Base-by-base conservation (phyloP, 2,113 vertebrate species). In the Rhabdornis inornatus region DNA sequence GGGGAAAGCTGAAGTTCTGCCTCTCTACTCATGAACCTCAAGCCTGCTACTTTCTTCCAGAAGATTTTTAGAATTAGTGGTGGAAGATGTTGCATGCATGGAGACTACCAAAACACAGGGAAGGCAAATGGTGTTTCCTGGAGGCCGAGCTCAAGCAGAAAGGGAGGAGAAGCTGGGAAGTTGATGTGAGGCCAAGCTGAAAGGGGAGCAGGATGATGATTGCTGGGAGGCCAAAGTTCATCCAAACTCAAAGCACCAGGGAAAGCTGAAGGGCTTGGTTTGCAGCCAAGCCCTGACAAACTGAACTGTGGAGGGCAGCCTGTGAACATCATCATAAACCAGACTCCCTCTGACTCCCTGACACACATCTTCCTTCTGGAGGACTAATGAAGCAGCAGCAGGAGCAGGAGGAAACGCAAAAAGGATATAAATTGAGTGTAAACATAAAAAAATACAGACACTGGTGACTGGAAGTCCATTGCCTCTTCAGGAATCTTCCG, bases 381-480 rank as follows among this genome's bases (percentile, higher is more conserved):
- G 82, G 59, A 93, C 92, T 96, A 92, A 96, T 89, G 94, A 95
- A 95, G 78, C 42, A 96, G 90, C 86, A 90, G 65, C 40, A 92
- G 80, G 75, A 94, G 74, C 70, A 87, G 63, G 16, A 95, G 72
- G 90, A 94, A 95, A 70, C 14, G 15, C 49, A 78, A 65, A 83
- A 83, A 88, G n/a, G 33, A 95, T 47, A 94, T 72, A 89, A 89
- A 96, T 75, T 81, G 83, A 94, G 76, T 92, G 93, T 64, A 96
- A 90, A 49, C 59, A 60, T 52, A 7, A 31, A 91, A 95, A 94
- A 90, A 66, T 52, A 83, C 11, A 90, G 56, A 64, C 45, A 10
- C 40, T 75, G 25, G 37, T 88, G 68, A 71, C 85, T 92, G 50
- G 39, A 88, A 81, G 42, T 88, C 56, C 91, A 65, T 8, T 76